These are phyloP conservation scores for Parnassius smintheus DNA, from an alignment of 2,888 invertebrate genomes.

Conservation along the genomic window DNA sequence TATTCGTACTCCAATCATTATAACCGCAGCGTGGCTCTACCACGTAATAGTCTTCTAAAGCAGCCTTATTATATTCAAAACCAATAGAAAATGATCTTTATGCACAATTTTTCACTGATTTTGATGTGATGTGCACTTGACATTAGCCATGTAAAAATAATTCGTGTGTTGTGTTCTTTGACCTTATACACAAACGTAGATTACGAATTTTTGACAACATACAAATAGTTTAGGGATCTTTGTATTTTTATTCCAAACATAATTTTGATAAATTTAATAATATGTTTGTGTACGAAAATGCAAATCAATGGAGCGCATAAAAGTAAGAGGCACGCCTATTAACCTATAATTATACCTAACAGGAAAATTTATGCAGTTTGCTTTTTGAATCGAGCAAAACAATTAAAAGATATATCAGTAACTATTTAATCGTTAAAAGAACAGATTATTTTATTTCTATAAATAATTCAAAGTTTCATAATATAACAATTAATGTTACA, in stretches of 20 bases:
- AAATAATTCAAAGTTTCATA: no score
- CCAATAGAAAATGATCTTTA: no score
- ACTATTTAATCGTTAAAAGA: constrained; percentile 14
- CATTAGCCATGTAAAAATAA: no score
- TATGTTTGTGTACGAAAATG: constrained; percentile 5
- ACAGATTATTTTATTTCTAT: not conserved
- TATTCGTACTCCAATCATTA: no score
- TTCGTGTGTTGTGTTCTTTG: constrained; percentile 13
- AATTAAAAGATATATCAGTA: constrained; percentile 5
- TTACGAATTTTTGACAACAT: constrained; percentile 11
- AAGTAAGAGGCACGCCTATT: not conserved
- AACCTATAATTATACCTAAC: constrained; percentile 19
- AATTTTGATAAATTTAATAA: constrained; percentile 5
- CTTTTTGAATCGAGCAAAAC: constrained; percentile 9
- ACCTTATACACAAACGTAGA: constrained; percentile 15
- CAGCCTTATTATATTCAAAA: no score
- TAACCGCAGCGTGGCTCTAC: no score
- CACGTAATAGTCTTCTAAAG: no score
- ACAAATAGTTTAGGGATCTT: constrained; percentile 3
- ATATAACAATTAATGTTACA: no score
- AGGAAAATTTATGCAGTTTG: constrained; percentile 6
- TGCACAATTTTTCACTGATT: no score
- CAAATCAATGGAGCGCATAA: constrained; percentile 3
- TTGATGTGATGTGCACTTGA: no score
- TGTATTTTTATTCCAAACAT: constrained; percentile 6